phyloP scores from a whole-genome alignment of 2,797 vertebrate genomes.

The Falco biarmicus region DNA sequence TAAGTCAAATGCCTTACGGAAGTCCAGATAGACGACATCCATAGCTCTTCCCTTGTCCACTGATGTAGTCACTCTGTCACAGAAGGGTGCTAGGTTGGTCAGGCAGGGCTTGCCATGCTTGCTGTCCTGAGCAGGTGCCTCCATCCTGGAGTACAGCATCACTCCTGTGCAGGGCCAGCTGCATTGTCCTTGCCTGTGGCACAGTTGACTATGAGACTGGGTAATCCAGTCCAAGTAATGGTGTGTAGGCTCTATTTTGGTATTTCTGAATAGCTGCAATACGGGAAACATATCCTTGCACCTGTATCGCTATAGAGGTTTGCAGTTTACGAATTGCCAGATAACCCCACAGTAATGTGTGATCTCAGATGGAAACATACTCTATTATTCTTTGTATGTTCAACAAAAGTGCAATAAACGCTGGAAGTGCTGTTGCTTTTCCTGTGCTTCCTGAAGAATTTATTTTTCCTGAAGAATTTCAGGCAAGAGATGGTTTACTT shows the following conservation, averaged over 20 bases:
- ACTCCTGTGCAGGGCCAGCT: neutral
- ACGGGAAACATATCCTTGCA: neutral
- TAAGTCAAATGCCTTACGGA: neutral
- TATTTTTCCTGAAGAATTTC: neutral
- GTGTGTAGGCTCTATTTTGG: neutral
- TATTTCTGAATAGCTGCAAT: neutral
- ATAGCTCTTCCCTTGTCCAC: no score
- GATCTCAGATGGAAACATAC: neutral
- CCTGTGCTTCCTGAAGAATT: neutral
- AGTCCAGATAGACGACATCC: neutral
- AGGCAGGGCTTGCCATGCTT: no score
- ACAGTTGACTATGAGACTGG: neutral
- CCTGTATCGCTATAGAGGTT: rapidly evolving
- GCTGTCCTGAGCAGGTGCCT: rapidly evolving
- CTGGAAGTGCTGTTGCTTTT: neutral
- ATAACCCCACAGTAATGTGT: rapidly evolving
- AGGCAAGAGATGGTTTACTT: neutral
- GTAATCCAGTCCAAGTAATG: neutral
- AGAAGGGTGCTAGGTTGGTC: neutral
- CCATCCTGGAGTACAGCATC: neutral
- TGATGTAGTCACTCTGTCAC: neutral
- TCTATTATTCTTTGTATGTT: neutral
- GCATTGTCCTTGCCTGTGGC: rapidly evolving
- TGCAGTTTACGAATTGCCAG: neutral
- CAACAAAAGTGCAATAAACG: neutral